phyloP scores from a whole-genome alignment of 2,113 vertebrate genomes.

The Heterocephalus glaber region DNA sequence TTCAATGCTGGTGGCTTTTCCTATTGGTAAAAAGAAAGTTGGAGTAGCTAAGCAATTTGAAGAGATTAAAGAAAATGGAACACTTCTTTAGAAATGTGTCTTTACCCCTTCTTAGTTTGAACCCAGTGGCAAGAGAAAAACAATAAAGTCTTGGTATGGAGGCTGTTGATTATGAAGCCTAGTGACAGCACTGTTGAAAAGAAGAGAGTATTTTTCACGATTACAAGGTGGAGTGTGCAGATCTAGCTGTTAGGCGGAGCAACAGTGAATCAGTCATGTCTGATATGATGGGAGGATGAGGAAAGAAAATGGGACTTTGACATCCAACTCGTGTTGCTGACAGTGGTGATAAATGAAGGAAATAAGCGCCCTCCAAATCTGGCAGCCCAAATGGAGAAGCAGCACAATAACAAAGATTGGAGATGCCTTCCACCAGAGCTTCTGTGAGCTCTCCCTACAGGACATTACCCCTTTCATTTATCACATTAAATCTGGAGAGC shows the following conservation, averaged over 20 bases:
- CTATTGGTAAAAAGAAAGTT: constrained; percentile 56
- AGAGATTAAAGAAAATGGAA: constrained; percentile 68
- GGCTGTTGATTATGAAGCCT: not conserved
- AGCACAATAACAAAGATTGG: not conserved
- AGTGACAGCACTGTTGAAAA: not conserved
- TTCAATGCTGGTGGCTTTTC: constrained; percentile 20
- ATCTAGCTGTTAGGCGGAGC: constrained; percentile 28
- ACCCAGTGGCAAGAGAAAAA: constrained; percentile 30
- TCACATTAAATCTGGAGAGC: not conserved
- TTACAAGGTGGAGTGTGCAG: constrained; percentile 12
- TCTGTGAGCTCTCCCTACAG: not conserved
- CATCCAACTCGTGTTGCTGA: not conserved
- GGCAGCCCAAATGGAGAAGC: not conserved
- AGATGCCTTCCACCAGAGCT: not conserved
- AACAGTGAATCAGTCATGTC: constrained; percentile 59
- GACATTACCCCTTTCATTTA: not conserved
- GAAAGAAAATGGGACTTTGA: constrained; percentile 61
- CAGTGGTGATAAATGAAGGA: constrained; percentile 65
- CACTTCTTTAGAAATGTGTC: constrained; percentile 17
- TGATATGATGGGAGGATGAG: constrained; percentile 31
- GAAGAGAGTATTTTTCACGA: constrained; percentile 51
- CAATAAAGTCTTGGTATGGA: constrained; percentile 52
- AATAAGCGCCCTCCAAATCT: not conserved
- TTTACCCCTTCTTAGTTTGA: constrained; percentile 42
- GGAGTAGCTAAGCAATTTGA: constrained; percentile 38